Base-by-base conservation (phyloP, 2,888 invertebrate species). In the Sepioteuthis lessoniana region DNA sequence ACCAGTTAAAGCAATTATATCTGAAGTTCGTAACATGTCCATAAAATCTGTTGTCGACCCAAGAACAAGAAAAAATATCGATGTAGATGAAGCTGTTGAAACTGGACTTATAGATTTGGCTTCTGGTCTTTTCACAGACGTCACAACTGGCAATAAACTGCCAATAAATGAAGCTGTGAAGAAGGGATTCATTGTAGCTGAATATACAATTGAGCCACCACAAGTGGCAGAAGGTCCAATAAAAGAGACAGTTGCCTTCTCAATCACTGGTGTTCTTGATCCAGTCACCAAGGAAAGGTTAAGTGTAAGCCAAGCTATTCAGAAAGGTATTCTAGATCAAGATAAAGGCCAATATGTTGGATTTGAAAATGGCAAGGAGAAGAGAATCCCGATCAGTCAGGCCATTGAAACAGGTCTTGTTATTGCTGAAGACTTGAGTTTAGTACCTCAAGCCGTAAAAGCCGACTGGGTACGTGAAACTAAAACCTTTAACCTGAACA, bases 391-490 rank as follows among this genome's bases (percentile, higher is more conserved):
- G 47, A 98, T 99, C 92, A 98, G 98, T 37, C 98, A 99, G 97
- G 99, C 99, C 0, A 98, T 99, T 46, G 98, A 98, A 96, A 97
- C 98, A 94, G 98, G 98, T 96, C 97, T 99, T 50, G 98, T 99
- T 90, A 95, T 97, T 94, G 96, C 96, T 91, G 98, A 99, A 97
- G 98, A 98, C 95, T 98, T 99, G 96, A 98, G 99, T 37, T 98
- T 99, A 93, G 98, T 99, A 97, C 99, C 99, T 7, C 98, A 99
- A 95, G 98, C 98, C 95, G 98, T 98, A 97, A 98, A 98, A 95
- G 98, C 99, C 95, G 98, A 99, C 94, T 99, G 99, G 97, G 98
- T 96, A n/a, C 95, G 96, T 93, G 96, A 96, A 95, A 96, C 96
- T 31, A 96, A 96, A 94, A 96, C 96, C n/a, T 96, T 95, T 94